Percentiles rank a stretch among this genome's conserved stretches.
Conservation (phyloP, 2,888 invertebrate species). For the Criorhina ranunculi region DNA sequence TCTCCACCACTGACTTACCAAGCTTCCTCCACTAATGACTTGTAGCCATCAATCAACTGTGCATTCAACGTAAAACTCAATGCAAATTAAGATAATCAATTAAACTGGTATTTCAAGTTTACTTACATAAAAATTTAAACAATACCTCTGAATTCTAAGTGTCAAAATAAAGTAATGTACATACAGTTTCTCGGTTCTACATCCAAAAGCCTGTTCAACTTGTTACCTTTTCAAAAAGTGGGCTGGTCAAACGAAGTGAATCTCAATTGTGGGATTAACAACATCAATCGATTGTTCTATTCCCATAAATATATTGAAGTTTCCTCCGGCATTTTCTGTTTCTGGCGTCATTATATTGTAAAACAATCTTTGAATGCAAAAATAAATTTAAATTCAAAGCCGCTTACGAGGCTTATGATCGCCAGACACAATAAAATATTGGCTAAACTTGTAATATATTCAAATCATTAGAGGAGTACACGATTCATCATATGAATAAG, state of each 20-base stretch:
- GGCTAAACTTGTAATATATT: conserved; percentile 30
- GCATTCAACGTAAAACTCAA: no score
- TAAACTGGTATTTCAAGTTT: no score
- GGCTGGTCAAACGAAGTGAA: neutral
- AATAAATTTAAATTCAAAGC: neutral
- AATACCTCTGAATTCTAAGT: neutral
- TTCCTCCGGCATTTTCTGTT: conserved; percentile 18
- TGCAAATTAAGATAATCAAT: no score
- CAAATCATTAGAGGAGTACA: conserved; percentile 26
- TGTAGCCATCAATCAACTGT: no score
- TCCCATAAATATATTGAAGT: conserved; percentile 19
- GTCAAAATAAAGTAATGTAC: neutral
- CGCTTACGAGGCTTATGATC: conserved; percentile 18
- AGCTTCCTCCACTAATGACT: no score
- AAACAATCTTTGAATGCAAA: conserved; percentile 9
- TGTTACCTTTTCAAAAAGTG: conserved; percentile 3
- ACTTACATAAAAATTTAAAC: no score
- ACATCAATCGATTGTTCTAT: conserved; percentile 1
- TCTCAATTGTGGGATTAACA: neutral
- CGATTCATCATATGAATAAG: conserved; percentile 23
- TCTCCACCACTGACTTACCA: no score
- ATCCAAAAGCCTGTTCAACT: neutral
- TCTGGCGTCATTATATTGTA: conserved; percentile 29
- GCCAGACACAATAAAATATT: conserved; percentile 38
- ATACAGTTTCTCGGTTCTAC: neutral